Evolutionary conservation across 1,140 invertebrate genomes (phyloP).

Genomic region (Drosophila sp.): DNA sequence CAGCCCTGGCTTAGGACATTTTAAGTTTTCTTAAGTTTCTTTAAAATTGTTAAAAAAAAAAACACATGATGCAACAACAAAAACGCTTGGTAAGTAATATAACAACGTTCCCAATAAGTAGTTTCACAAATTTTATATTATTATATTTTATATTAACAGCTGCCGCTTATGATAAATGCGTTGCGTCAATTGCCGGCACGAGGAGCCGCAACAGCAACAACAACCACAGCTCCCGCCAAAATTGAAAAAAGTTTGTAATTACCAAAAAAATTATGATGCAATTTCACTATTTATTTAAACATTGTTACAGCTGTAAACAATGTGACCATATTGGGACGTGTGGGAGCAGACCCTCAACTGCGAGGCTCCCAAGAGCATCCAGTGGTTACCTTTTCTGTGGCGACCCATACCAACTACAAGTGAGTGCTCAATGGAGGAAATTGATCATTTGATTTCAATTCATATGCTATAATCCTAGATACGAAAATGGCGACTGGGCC

Average conservation of each 20-base stretch:
- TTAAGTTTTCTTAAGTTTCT: not conserved
- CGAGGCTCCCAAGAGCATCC: slow-evolving; percentile 92
- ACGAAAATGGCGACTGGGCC: slow-evolving; percentile 89
- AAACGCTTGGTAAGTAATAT: slow-evolving; percentile 53
- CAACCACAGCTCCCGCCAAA: slow-evolving; percentile 68
- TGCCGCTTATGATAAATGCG: slow-evolving; percentile 49
- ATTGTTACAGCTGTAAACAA: slow-evolving; percentile 91
- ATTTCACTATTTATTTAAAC: not conserved
- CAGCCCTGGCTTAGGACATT: slow-evolving; percentile 3
- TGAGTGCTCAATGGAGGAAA: slow-evolving; percentile 32
- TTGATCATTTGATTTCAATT: not conserved
- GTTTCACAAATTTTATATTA: too few relatives aligned
- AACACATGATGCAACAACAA: slow-evolving; percentile 68
- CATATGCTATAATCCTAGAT: slow-evolving; percentile 59
- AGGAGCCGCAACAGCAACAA: slow-evolving; percentile 46
- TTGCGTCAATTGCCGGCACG: slow-evolving; percentile 55
- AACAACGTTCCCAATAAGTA: too few relatives aligned
- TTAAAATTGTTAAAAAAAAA: slow-evolving; percentile 1
- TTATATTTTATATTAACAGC: slow-evolving; percentile 17
- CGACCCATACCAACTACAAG: slow-evolving; percentile 93
- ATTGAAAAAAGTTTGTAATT: slow-evolving; percentile 76
- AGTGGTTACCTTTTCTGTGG: slow-evolving; percentile 94
- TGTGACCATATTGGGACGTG: slow-evolving; percentile 93
- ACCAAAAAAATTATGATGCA: not conserved
- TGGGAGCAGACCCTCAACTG: slow-evolving; percentile 93